These are phyloP conservation scores for Charina bottae DNA, from an alignment of 2,113 vertebrate species.

Conservation along the genomic window DNA sequence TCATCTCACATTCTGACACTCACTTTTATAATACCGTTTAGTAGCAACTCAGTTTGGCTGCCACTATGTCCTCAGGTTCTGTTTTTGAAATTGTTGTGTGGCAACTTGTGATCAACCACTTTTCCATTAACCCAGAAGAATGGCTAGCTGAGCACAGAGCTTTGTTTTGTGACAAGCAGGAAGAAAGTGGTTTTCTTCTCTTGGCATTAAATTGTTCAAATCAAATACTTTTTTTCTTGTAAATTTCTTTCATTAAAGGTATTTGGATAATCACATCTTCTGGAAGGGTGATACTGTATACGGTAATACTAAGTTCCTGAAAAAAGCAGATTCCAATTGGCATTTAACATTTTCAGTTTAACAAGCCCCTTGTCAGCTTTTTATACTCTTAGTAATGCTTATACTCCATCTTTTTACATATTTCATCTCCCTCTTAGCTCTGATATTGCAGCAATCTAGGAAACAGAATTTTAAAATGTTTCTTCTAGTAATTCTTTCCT, in stretches of 20 bases:
- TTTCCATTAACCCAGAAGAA: too few species aligned
- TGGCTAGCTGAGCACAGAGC: neutral
- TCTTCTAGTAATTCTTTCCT: neutral
- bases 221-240: neutral
- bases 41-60: neutral
- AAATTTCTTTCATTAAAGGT: neutral
- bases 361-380: constrained; percentile 41
- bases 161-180: neutral
- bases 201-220: neutral
- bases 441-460: neutral
- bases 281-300: neutral
- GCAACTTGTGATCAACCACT: neutral
- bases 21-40: neutral
- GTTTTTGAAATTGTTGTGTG: neutral
- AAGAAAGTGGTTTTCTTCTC: neutral
- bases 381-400: constrained; percentile 38
- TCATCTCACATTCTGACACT: too few species aligned
- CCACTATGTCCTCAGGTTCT: neutral
- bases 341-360: constrained; percentile 9
- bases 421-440: neutral
- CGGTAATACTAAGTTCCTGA: neutral
- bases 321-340: neutral
- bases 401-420: constrained; percentile 18
- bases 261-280: too few species aligned
- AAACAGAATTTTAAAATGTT: neutral